Conservation (phyloP, 2,888 invertebrate genomes). For the Anarsia innoxiella region DNA sequence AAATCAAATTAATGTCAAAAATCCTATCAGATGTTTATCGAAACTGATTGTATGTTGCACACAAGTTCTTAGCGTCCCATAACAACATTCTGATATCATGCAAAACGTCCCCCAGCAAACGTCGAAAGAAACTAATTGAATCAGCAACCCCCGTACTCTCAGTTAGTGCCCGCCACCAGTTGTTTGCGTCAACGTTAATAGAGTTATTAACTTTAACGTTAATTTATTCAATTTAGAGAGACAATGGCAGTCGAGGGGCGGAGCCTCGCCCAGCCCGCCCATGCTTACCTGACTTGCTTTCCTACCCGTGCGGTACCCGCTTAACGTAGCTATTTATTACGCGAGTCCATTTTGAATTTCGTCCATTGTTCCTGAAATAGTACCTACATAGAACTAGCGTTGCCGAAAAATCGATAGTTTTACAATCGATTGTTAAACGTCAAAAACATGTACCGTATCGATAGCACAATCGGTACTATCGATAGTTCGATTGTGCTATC, state of each 20-base stretch:
- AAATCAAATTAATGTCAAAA: too few relatives aligned
- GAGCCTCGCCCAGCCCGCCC: slow-evolving; percentile 36
- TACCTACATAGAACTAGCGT: too few relatives aligned
- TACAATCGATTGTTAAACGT: too few relatives aligned
- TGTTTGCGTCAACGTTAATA: slow-evolving; percentile 67
- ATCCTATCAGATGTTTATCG: too few relatives aligned
- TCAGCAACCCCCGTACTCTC: slow-evolving; percentile 45
- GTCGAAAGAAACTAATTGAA: slow-evolving; percentile 54
- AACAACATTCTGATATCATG: slow-evolving; percentile 26
- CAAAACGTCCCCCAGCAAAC: slow-evolving; percentile 25
- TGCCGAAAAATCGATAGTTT: too few relatives aligned
- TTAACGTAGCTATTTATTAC: slow-evolving; percentile 8
- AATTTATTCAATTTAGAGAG: slow-evolving; percentile 71
- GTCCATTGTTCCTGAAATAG: slow-evolving; percentile 11
- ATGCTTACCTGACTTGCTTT: slow-evolving; percentile 47
- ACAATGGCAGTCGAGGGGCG: slow-evolving; percentile 62
- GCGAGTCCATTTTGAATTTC: slow-evolving; percentile 13
- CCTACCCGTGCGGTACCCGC: not conserved
- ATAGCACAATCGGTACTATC: too few relatives aligned
- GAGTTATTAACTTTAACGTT: slow-evolving; percentile 69
- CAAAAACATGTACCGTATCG: too few relatives aligned
- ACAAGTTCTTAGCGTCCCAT: not conserved
- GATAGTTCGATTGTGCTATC: too few relatives aligned
- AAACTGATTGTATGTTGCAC: too few relatives aligned
- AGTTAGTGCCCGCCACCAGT: slow-evolving; percentile 55